These are phyloP conservation scores for Pollachius pollachius DNA, from an alignment of 2,113 vertebrate genomes.

Conservation along the genomic window DNA sequence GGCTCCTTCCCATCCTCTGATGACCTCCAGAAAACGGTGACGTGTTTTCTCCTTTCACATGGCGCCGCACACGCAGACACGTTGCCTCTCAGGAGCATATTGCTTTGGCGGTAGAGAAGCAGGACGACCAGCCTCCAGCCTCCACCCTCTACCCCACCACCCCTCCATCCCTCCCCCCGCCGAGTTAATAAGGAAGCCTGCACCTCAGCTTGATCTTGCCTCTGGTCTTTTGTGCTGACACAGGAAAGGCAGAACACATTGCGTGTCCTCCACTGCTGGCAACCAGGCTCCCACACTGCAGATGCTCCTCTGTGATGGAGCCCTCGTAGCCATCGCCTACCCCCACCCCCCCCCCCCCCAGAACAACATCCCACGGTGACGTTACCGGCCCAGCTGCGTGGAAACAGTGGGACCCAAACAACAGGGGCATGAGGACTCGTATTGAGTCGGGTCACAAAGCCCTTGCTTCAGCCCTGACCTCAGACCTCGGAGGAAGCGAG, in stretches of 20 bases:
- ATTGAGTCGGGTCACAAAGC: conserved; percentile 33
- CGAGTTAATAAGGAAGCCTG: no score
- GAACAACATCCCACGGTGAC: neutral
- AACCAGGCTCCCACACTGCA: neutral
- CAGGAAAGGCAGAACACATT: neutral
- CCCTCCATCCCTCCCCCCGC: no score
- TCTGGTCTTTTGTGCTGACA: neutral
- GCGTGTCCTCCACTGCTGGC: neutral
- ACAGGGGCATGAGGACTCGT: conserved; percentile 31
- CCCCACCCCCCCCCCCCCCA: no score
- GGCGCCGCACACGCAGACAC: no score
- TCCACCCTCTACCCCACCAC: no score
- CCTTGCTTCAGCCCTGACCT: conserved; percentile 13
- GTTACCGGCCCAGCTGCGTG: conserved; percentile 4
- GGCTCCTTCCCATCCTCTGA: no score
- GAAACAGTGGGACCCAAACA: conserved; percentile 3
- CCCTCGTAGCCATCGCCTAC: no score
- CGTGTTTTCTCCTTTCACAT: no score
- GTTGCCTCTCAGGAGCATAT: neutral
- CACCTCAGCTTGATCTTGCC: neutral
- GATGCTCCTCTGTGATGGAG: conserved; percentile 4
- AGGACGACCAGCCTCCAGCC: neutral
- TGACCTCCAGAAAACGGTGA: no score
- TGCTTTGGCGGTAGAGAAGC: neutral
- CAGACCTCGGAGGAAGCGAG: conserved; percentile 28